Evolutionary conservation across 2,888 invertebrate genomes (phyloP).

Genomic region (Macrosiphum euphorbiae): DNA sequence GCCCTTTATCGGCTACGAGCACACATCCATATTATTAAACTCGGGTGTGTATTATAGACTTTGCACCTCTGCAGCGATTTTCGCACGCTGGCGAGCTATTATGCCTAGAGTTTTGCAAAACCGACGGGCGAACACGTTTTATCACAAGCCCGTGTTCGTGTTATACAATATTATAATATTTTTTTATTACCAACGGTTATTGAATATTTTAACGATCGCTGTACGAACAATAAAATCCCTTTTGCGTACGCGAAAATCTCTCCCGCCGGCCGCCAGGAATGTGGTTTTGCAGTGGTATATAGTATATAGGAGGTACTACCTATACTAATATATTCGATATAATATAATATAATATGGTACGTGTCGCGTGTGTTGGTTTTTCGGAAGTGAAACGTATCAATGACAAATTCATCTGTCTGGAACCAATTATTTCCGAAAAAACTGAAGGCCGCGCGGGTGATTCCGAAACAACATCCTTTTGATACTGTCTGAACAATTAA

Average conservation of each 20-base stretch:
- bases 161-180: neutral
- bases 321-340: too few species aligned
- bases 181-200: neutral
- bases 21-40: neutral
- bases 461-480: constrained; percentile 3
- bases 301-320: neutral
- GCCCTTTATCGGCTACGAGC: constrained; percentile 9
- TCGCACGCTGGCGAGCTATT: neutral
- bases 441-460: neutral
- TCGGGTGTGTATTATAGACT: neutral
- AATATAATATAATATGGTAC: neutral
- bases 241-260: neutral
- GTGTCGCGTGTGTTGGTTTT: neutral
- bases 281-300: neutral
- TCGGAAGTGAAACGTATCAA: constrained; percentile 2
- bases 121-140: neutral
- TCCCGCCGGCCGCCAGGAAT: neutral
- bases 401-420: constrained; percentile 16
- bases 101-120: neutral
- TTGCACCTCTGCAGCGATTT: neutral
- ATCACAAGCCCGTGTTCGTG: neutral
- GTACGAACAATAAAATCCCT: neutral
- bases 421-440: constrained; percentile 51
- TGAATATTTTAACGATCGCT: neutral
- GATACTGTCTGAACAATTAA: constrained; percentile 2